A percentile compares a stretch with the other conserved stretches of the same genome.
phyloP scores from a whole-genome alignment of 2,888 invertebrate species.

The Rhabditoides inermis region DNA sequence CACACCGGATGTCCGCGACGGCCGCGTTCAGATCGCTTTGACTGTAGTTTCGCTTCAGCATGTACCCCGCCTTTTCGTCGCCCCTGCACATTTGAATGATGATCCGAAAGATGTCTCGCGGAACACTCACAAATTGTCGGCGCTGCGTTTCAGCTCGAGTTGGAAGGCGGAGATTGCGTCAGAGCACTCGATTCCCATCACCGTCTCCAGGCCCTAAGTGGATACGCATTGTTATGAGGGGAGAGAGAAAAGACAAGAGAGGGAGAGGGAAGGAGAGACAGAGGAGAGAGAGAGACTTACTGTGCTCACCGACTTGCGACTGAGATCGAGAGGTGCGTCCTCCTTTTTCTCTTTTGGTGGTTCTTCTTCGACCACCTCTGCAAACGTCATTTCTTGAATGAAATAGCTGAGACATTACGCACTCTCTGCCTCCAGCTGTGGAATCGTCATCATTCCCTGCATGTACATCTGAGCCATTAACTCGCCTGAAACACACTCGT shows the following conservation, averaged over 20 bases:
- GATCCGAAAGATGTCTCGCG: background rate
- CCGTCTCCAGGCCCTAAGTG: no score
- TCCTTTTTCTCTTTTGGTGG: slow-evolving; percentile 4
- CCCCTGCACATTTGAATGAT: no score
- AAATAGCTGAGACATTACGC: background rate
- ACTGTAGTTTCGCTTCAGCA: slow-evolving; percentile 74
- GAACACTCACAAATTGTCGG: background rate
- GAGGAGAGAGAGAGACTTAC: background rate
- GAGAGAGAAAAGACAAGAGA: background rate
- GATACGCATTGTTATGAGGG: background rate
- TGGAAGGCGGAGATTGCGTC: no score
- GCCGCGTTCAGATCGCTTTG: slow-evolving; percentile 87
- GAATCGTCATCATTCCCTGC: background rate
- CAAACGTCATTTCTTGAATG: background rate
- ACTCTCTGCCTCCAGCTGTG: background rate
- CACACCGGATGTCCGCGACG: slow-evolving; percentile 62
- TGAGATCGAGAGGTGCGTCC: slow-evolving; percentile 18
- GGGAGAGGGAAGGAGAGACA: background rate
- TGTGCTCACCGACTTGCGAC: slow-evolving; percentile 11
- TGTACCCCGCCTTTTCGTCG: slow-evolving; percentile 1
- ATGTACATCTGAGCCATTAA: background rate
- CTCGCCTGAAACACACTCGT: slow-evolving; percentile 4
- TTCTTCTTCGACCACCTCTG: slow-evolving; percentile 5
- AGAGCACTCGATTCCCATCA: no score
- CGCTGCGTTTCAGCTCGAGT: no score